phyloP scores from a whole-genome alignment of 2,113 vertebrate species.

The Megaceryle torquata region DNA sequence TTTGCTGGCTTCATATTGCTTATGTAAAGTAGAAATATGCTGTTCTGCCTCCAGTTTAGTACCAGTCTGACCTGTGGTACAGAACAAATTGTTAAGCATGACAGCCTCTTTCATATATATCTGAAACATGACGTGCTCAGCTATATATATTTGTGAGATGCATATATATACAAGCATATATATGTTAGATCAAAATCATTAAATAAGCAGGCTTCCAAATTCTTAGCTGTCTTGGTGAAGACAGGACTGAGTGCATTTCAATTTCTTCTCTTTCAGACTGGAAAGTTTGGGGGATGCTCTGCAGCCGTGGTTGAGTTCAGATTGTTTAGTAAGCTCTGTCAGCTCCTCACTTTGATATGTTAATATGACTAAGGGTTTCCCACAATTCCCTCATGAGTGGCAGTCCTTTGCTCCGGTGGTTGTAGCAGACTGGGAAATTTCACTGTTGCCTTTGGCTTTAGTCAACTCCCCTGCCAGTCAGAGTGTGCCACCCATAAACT shows the following conservation, averaged over 20 bases:
- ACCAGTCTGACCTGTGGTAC: constrained; percentile 28
- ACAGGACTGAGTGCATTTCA: not conserved
- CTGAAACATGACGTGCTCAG: not conserved
- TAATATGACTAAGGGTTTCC: constrained; percentile 76
- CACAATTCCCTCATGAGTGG: constrained; percentile 55
- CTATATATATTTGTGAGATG: not conserved
- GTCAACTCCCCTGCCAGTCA: constrained; percentile 81
- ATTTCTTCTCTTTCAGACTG: constrained; percentile 24
- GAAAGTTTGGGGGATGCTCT: constrained; percentile 38
- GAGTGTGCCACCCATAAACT: constrained; percentile 70
- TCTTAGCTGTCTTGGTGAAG: constrained; percentile 51
- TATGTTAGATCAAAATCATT: constrained; percentile 73
- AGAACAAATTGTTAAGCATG: constrained; percentile 48
- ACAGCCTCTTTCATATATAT: constrained; percentile 6
- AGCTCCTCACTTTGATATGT: constrained; percentile 77
- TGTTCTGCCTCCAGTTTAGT: constrained; percentile 56
- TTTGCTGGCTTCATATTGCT: not conserved
- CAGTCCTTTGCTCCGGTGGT: constrained; percentile 70
- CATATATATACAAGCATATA: not conserved
- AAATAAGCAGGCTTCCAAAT: constrained; percentile 72
- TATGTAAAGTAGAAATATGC: not conserved
- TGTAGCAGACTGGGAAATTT: constrained; percentile 76
- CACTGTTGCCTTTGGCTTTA: constrained; percentile 72
- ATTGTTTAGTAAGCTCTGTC: constrained; percentile 71
- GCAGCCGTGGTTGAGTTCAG: constrained; percentile 41